Evolutionary conservation across 2,113 vertebrate species (phyloP), one percentile per base, ranked within the genome.

Genomic region (Microcebus ravelobensis): DNA sequence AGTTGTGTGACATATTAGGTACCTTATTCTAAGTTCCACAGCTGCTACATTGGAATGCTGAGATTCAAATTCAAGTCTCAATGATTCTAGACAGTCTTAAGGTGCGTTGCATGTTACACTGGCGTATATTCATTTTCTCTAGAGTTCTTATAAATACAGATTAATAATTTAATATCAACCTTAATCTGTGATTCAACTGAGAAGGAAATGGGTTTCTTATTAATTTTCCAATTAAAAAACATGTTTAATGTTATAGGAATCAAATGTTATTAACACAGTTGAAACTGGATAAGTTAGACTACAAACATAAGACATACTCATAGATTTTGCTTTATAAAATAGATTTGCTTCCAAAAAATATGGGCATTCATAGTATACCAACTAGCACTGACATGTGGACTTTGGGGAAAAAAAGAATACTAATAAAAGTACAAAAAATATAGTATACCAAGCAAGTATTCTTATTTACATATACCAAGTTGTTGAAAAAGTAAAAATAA

Each of bases 151-250:
- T 76, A 93, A 89, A 68, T 73, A 59, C 12, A 65, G 81, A 87
- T 76, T 91, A 55, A 36, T 86, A 57, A 85, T 71, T 85, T 80
- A 80, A 83, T 87, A 63, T 65, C 73, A 87, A 13, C 12, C 74
- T 85, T 91, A 77, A 87, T 34, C 71, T 92, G 20, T 88, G 42
- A 86, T 55, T 87, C 59, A 91, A 92, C 31, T 92, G 57, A 96
- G 17, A 96, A 87, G 15, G 94, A 94, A 96, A n/a, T 63, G 12
- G 3, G 52, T 85, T 57, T 65, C 17, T 92, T 95, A 89, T 68
- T 96, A 70, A 95, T 87, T 97, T 96, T 92, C 18, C 70, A 95
- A 90, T 77, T 90, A 87, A 94, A 96, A 94, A 57, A 77, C 81
- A 63, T 59, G 6, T 42, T 92, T 90, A 96, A 76, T 91, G 8